Base-by-base conservation (phyloP, 2,888 invertebrate genomes). In the Isoperla grammatica region DNA sequence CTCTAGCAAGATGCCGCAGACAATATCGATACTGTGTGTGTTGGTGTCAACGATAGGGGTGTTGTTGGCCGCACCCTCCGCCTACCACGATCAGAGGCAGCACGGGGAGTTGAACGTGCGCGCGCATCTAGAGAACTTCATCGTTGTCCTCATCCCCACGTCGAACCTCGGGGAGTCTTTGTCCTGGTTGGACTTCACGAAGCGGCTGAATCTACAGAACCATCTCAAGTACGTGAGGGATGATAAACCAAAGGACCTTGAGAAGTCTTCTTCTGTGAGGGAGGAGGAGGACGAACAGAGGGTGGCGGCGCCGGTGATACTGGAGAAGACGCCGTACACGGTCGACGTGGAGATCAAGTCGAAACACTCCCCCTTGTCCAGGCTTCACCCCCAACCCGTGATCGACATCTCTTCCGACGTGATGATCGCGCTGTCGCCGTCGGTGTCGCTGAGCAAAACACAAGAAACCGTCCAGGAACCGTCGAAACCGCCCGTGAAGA, bases 101-200 rank as follows among this genome's bases (percentile, higher is more conserved):
- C 85, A 88, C 59, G 90, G 90, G n/a, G 81, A 85, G 2, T 71
- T 80, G 63, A 89, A 91, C 72, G 79, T 88, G 11, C 80, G 84
- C 55, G 86, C 87, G 0, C 86, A 88, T 71, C 74, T 90, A 9
- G 84, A 88, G 65, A 89, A 90, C 69, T 81, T 90, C 64, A 76
- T 89, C 64, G 74, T 90, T 55, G 72, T 90, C 22, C 72, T 88
- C n/a, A 81, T 84, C 0, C 74, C 84, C 23, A 81, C 22, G 17
- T n/a, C 46, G 3, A 19, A n/a, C 46, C 46, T 46, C 20, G 19
- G 11, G 20, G 19, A 3, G 20, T 20, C 46, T 2, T 17, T 17
- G 45, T 45, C 45, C 19, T 15, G 45, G 5, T 19, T 53, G 12
- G 53, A 39, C 37, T 53, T 53, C 39, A 3, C n/a, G 17, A 39